Conservation (phyloP, 2,113 vertebrate species). For the Heptranchias perlo region DNA sequence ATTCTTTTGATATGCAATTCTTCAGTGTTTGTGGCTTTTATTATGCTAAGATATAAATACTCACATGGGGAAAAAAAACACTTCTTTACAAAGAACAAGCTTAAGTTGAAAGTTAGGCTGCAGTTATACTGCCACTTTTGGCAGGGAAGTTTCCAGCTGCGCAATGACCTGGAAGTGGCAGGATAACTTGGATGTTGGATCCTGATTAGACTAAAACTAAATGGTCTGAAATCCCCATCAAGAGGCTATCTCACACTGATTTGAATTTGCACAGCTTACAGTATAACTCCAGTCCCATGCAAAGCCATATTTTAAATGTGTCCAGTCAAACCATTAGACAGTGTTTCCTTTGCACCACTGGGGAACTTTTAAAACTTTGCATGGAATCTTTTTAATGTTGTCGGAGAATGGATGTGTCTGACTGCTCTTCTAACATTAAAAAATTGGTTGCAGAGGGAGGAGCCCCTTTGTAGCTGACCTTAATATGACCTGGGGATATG, state of each 20-base stretch:
- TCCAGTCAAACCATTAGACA: background rate
- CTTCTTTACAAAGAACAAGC: slow-evolving; percentile 30
- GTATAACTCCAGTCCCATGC: background rate
- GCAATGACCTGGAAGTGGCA: background rate
- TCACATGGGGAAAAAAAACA: background rate
- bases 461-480: slow-evolving; percentile 5
- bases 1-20: slow-evolving; percentile 34
- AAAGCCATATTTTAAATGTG: background rate
- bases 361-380: background rate
- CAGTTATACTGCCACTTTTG: background rate
- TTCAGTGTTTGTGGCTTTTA: slow-evolving; percentile 32
- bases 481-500: slow-evolving; percentile 10
- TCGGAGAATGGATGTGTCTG: background rate
- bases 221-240: background rate
- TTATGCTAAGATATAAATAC: slow-evolving; percentile 32
- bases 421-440: background rate
- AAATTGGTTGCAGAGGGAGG: background rate
- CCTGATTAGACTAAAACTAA: background rate
- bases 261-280: background rate
- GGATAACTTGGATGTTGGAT: background rate
- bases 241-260: background rate
- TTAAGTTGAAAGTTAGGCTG: slow-evolving; percentile 24
- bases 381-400: background rate
- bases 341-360: background rate
- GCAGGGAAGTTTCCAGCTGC: background rate